A percentile compares a stretch with the other conserved stretches of the same genome.
Evolutionary conservation across 2,797 vertebrate species (phyloP).

Genomic region (Lithobates pipiens): DNA sequence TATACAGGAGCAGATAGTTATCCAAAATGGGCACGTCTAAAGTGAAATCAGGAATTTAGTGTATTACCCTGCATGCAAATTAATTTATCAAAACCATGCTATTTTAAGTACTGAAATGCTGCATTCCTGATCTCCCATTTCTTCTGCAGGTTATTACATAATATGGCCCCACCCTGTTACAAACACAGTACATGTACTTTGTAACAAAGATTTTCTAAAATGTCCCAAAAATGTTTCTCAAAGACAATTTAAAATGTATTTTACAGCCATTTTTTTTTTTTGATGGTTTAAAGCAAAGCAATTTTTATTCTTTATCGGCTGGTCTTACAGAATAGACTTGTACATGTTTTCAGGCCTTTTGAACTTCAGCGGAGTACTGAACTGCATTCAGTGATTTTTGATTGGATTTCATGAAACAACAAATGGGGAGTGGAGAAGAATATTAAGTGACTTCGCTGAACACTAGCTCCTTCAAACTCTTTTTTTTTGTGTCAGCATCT

Average conservation of each 20-base stretch:
- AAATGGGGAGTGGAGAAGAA: slow-evolving; percentile 11
- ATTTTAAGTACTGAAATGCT: no score
- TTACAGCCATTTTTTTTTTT: slow-evolving; percentile 30
- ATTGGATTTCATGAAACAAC: slow-evolving; percentile 9
- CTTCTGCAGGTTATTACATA: neutral
- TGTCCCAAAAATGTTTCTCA: neutral
- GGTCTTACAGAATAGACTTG: slow-evolving; percentile 16
- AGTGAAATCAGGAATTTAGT: no score
- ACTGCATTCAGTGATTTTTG: slow-evolving; percentile 21
- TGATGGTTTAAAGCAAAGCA: slow-evolving; percentile 25
- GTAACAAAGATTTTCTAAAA: neutral
- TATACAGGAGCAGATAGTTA: no score
- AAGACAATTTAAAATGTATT: slow-evolving; percentile 20
- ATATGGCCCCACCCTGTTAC: neutral
- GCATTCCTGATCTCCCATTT: no score
- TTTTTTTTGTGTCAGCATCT: neutral
- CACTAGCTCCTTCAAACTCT: slow-evolving; percentile 5
- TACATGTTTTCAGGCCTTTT: slow-evolving; percentile 7
- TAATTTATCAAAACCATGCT: no score
- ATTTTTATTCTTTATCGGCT: slow-evolving; percentile 19
- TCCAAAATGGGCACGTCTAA: no score
- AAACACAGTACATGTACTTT: neutral
- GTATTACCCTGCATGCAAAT: no score
- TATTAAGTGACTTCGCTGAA: neutral
- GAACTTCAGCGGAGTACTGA: slow-evolving; percentile 9